Evolutionary conservation across 1,140 invertebrate genomes (phyloP).

Genomic region (Octopus bimaculoides): DNA sequence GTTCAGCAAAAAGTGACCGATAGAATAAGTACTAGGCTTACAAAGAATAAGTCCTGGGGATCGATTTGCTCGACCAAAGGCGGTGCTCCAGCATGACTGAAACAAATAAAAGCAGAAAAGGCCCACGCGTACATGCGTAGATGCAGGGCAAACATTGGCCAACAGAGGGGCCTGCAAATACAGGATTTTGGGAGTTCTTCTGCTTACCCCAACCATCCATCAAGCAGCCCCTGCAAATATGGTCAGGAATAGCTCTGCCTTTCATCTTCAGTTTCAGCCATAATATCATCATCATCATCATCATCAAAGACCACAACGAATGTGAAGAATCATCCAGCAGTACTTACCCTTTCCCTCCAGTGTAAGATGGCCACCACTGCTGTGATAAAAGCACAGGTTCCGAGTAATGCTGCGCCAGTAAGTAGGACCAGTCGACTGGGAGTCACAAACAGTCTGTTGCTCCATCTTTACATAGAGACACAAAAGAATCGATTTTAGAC

Average conservation of each 20-base stretch:
- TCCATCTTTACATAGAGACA: constrained; percentile 66
- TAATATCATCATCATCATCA: neutral
- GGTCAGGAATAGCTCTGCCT: neutral
- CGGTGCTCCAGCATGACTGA: too few species aligned
- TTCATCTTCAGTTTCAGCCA: neutral
- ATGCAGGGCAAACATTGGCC: neutral
- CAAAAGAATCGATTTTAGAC: neutral
- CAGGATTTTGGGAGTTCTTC: neutral
- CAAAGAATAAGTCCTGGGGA: too few species aligned
- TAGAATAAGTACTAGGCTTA: too few species aligned
- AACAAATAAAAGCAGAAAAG: too few species aligned
- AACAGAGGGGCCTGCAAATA: neutral
- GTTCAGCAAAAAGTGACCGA: too few species aligned
- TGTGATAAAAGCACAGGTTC: constrained; percentile 81
- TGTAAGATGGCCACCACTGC: constrained; percentile 84
- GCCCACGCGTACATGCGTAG: too few species aligned
- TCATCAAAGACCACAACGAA: neutral
- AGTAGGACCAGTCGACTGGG: constrained; percentile 90
- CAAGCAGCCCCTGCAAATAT: neutral
- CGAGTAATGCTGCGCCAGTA: constrained; percentile 84
- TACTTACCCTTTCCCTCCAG: constrained; percentile 78
- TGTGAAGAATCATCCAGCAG: neutral
- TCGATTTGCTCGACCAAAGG: too few species aligned
- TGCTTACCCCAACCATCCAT: neutral
- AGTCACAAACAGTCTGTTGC: constrained; percentile 90